Percentiles rank a stretch among this genome's conserved stretches.
phyloP scores from a whole-genome alignment of 2,888 invertebrate genomes.

The Chydorus sphaericus region DNA sequence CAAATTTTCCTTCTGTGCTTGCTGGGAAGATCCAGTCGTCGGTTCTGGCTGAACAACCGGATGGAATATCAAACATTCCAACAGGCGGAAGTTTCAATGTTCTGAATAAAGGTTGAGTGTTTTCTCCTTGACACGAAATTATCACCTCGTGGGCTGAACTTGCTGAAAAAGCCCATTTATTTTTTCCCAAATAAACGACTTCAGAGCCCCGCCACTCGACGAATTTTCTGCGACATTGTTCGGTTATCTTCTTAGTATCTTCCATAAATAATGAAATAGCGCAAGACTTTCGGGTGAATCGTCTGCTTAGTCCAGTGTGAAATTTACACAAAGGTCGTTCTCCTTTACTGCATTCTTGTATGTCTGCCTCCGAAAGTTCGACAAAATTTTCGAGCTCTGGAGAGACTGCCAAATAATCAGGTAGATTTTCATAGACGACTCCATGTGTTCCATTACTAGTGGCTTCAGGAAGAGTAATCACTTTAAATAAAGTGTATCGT shows the following conservation, averaged over 20 bases:
- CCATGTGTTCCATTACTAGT: neutral
- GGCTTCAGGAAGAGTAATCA: neutral
- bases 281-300: neutral
- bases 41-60: neutral
- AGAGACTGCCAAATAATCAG: neutral
- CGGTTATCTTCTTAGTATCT: neutral
- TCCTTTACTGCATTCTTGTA: neutral
- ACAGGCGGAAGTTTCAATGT: neutral
- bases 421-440: neutral
- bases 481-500: neutral
- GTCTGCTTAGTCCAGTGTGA: neutral
- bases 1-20: neutral
- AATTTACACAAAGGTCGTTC: neutral
- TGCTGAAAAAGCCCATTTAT: neutral
- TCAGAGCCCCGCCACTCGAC: neutral
- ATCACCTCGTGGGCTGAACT: neutral
- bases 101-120: neutral
- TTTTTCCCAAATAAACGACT: neutral
- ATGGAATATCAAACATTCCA: neutral
- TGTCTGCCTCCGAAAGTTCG: neutral
- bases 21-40: neutral
- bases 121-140: neutral
- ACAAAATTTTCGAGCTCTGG: neutral
- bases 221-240: neutral
- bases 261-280: neutral